phyloP scores from a whole-genome alignment of 1,140 invertebrate species.

The Xylocopa sonorina region DNA sequence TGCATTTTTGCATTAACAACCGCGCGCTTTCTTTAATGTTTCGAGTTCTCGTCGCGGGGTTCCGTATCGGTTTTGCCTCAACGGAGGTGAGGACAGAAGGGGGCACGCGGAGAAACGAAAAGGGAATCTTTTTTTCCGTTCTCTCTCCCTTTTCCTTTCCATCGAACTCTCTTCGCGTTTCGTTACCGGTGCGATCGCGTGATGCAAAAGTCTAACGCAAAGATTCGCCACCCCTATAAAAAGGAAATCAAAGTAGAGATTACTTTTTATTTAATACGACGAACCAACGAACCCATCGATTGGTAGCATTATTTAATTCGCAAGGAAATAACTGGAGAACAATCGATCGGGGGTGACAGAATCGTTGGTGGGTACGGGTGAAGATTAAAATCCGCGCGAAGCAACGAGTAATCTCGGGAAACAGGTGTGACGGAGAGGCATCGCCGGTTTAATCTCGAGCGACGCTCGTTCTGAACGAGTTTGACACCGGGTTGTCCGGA shows the following conservation, averaged over 20 bases:
- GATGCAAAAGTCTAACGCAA: background rate
- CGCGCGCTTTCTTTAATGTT: constrained; percentile 70
- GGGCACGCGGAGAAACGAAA: background rate
- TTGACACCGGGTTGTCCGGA: constrained; percentile 17
- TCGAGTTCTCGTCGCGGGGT: constrained; percentile 41
- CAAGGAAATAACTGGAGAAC: background rate
- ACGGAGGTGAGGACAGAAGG: constrained; percentile 35
- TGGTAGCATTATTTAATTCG: too few relatives aligned
- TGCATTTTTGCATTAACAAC: constrained; percentile 77
- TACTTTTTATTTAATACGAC: too few relatives aligned
- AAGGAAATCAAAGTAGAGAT: background rate
- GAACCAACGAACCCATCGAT: background rate
- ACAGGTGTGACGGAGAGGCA: constrained; percentile 25
- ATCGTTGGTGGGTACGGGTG: background rate
- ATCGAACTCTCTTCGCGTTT: background rate
- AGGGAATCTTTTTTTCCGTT: background rate
- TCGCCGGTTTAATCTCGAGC: constrained; percentile 31
- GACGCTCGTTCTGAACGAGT: constrained; percentile 16
- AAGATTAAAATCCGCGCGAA: background rate
- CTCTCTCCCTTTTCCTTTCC: background rate
- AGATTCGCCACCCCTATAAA: background rate
- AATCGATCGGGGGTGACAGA: background rate
- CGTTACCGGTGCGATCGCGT: background rate
- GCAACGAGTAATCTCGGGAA: constrained; percentile 5
- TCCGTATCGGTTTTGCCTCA: constrained; percentile 34